Evolutionary conservation across 1,140 invertebrate genomes (phyloP).

Genomic region (Colletes gigas): DNA sequence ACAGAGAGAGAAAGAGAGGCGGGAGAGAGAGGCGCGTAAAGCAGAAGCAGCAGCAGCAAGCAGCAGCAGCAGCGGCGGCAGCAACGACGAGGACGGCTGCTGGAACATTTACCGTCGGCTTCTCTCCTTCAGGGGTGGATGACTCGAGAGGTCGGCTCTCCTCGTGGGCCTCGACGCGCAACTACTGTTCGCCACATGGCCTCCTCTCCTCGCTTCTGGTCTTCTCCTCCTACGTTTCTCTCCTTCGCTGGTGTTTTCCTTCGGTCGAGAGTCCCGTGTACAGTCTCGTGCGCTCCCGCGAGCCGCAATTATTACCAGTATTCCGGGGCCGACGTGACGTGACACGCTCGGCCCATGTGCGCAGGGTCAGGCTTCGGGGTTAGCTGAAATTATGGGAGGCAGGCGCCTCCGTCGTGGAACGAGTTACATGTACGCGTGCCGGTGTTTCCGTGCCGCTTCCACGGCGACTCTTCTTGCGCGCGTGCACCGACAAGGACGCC

Average conservation of each 20-base stretch:
- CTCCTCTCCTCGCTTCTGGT: slow-evolving; percentile 54
- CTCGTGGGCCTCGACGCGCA: slow-evolving; percentile 56
- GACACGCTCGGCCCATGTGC: slow-evolving; percentile 64
- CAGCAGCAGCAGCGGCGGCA: slow-evolving; percentile 4
- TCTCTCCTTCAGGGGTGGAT: slow-evolving; percentile 65
- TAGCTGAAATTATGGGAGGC: slow-evolving; percentile 65
- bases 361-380: slow-evolving; percentile 66
- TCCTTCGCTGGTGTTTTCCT: slow-evolving; percentile 27
- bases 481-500: slow-evolving; percentile 34
- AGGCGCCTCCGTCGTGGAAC: slow-evolving; percentile 54
- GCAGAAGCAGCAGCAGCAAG: slow-evolving; percentile 12
- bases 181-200: slow-evolving; percentile 68
- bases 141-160: slow-evolving; percentile 58
- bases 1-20: slow-evolving; percentile 23
- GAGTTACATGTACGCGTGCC: slow-evolving; percentile 65
- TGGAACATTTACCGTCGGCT: slow-evolving; percentile 59
- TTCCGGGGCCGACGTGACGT: slow-evolving; percentile 65
- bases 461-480: slow-evolving; percentile 1
- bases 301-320: slow-evolving; percentile 67
- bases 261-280: neutral
- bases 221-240: slow-evolving; percentile 23
- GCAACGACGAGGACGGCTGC: slow-evolving; percentile 31
- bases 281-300: slow-evolving; percentile 45
- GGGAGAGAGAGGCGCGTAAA: neutral
- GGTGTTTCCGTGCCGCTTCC: slow-evolving; percentile 38